Conservation (phyloP, 2,888 invertebrate genomes). For the Spilarctia lutea region DNA sequence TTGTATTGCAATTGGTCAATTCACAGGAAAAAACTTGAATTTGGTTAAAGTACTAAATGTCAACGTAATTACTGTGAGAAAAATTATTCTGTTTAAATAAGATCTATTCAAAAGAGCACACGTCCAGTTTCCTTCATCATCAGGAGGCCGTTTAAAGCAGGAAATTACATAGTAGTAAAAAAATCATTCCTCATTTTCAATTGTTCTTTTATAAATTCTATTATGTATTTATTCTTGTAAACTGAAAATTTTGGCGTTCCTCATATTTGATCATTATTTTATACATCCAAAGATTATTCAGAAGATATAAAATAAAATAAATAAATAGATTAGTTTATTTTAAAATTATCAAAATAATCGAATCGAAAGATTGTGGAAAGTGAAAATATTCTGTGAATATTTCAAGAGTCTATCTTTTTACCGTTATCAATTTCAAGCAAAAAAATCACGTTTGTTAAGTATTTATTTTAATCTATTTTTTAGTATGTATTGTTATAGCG, state of each 20-base stretch:
- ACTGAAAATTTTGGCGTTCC: not conserved
- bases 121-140: constrained; percentile 2
- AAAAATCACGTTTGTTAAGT: no score
- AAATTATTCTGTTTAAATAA: not conserved
- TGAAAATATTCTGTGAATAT: no score
- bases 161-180: constrained; percentile 1
- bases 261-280: no score
- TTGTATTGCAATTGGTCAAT: not conserved
- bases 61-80: not conserved
- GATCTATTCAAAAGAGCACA: not conserved
- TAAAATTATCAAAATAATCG: no score
- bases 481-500: no score
- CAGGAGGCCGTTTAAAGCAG: not conserved
- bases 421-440: no score
- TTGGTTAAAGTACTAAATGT: not conserved
- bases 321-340: no score
- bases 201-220: not conserved
- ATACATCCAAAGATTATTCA: not conserved
- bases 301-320: not conserved
- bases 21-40: not conserved
- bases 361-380: no score
- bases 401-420: no score
- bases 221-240: not conserved
- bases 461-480: no score
- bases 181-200: not conserved